Conservation (phyloP, 2,888 invertebrate genomes). For the Lasioglossum leucozonium region DNA sequence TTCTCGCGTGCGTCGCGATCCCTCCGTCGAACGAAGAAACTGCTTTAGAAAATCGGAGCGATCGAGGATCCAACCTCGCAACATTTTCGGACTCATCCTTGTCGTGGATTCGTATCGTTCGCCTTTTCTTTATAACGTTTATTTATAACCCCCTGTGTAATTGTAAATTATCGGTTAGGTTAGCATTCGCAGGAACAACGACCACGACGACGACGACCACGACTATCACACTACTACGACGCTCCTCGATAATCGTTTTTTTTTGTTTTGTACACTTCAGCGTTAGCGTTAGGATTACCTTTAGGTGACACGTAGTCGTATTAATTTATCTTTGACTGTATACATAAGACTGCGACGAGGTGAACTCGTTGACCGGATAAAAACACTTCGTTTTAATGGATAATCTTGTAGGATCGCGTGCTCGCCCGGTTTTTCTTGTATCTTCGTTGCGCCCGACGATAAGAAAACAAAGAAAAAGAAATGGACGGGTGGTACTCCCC, state of each 20-base stretch:
- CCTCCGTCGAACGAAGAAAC: not conserved
- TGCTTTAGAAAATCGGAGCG: not conserved
- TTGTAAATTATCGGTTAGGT: slow-evolving; percentile 52
- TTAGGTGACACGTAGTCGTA: slow-evolving; percentile 26
- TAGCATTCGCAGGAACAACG: slow-evolving; percentile 8
- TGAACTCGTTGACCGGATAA: slow-evolving; percentile 45
- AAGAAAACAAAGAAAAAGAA: not conserved
- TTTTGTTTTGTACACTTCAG: slow-evolving; percentile 12
- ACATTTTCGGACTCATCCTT: not conserved
- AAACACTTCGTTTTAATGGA: not conserved
- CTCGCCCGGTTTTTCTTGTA: not conserved
- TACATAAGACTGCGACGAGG: slow-evolving; percentile 59
- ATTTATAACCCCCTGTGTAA: slow-evolving; percentile 39
- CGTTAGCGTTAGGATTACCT: slow-evolving; percentile 17
- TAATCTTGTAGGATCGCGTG: not conserved
- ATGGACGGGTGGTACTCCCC: not conserved
- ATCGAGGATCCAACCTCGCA: not conserved
- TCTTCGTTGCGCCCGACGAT: slow-evolving; percentile 19
- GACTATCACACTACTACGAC: not conserved
- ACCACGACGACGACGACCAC: slow-evolving; percentile 11
- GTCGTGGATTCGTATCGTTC: not conserved
- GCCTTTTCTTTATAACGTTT: slow-evolving; percentile 33
- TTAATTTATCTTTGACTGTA: slow-evolving; percentile 49
- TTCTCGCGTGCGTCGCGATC: not conserved
- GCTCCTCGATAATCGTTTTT: slow-evolving; percentile 8